These are phyloP conservation scores for Microplitis manilae DNA, from an alignment of 2,888 invertebrate genomes.

Conservation along the genomic window DNA sequence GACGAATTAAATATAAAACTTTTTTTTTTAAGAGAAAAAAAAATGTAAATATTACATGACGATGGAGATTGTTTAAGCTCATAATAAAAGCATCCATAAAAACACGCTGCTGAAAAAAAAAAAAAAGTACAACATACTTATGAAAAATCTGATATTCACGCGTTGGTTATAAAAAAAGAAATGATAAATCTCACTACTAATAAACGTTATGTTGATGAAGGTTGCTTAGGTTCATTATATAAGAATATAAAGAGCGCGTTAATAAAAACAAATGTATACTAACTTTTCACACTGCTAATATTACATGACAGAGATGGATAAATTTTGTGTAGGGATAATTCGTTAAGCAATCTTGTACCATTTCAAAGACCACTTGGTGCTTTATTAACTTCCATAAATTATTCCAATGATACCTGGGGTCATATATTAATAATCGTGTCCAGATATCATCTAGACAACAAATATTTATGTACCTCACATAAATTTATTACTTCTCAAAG, in stretches of 20 bases:
- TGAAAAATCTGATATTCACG: neutral
- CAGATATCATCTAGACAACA: constrained; percentile 29
- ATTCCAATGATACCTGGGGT: constrained; percentile 47
- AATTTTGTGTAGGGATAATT: constrained; percentile 6
- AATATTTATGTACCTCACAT: constrained; percentile 11
- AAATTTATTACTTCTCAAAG: constrained; percentile 17
- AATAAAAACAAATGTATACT: neutral
- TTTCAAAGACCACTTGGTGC: constrained; percentile 37
- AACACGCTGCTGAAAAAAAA: neutral
- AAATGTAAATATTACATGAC: too few species aligned
- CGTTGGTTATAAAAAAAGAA: constrained; percentile 61
- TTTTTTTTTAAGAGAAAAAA: too few species aligned
- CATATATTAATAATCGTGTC: constrained; percentile 40
- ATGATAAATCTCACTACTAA: constrained; percentile 64
- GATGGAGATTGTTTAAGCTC: too few species aligned
- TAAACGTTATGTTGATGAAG: neutral
- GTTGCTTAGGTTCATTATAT: neutral
- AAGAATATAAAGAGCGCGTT: neutral
- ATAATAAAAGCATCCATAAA: too few species aligned
- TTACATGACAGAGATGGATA: neutral
- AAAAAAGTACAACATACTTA: neutral
- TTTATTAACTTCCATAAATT: constrained; percentile 45
- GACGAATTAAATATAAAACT: too few species aligned
- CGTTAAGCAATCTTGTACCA: constrained; percentile 33
- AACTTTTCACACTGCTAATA: neutral